Conservation (phyloP, 2,113 vertebrate species). For the Mus musculus region DNA sequence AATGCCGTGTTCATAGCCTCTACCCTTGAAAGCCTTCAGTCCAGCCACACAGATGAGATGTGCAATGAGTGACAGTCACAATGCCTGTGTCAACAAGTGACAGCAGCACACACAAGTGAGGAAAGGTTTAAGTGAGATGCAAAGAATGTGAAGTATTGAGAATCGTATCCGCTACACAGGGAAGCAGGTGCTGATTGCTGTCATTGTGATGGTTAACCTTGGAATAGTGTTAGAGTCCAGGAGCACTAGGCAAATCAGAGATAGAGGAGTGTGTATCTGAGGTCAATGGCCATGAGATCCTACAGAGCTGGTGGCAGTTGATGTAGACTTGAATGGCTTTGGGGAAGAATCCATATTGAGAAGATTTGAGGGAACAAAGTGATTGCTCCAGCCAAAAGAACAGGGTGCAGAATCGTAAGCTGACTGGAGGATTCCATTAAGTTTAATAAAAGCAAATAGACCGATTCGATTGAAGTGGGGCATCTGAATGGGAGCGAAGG, state of each 20-base stretch:
- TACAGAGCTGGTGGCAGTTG: not conserved
- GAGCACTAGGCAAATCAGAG: not conserved
- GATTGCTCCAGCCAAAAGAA: not conserved
- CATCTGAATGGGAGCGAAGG: not conserved
- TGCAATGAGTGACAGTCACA: not conserved
- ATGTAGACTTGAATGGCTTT: not conserved
- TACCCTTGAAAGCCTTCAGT: not conserved
- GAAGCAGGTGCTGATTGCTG: not conserved
- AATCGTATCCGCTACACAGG: not conserved
- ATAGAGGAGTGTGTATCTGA: not conserved
- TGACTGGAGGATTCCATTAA: not conserved
- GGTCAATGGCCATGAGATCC: not conserved
- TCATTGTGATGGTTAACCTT: not conserved
- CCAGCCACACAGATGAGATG: not conserved
- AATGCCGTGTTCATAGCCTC: not conserved
- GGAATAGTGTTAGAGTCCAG: not conserved
- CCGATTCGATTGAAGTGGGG: not conserved
- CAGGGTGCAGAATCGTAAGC: not conserved
- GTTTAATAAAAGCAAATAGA: slow-evolving; percentile 39
- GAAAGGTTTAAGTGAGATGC: not conserved
- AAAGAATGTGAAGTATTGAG: not conserved
- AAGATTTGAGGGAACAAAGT: not conserved
- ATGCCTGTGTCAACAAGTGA: not conserved
- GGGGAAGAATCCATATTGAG: not conserved
- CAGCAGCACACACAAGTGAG: not conserved